Evolutionary conservation across 1,140 invertebrate genomes (phyloP).

Genomic region (Trichomalopsis sarcophagae): DNA sequence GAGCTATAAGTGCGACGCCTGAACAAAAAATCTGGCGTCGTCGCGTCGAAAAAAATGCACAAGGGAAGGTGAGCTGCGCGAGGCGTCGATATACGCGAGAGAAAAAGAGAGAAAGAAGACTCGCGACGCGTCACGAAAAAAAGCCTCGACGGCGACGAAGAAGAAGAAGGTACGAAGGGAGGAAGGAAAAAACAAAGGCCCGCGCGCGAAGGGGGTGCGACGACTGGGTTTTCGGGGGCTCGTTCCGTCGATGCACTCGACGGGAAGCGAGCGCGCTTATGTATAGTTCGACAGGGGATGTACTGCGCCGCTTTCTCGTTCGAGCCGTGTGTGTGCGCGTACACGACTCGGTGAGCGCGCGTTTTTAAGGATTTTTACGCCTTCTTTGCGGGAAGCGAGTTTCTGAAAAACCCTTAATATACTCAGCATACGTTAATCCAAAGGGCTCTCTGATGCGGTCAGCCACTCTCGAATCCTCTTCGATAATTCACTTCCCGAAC

Average conservation of each 20-base stretch:
- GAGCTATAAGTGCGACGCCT: conserved; percentile 17
- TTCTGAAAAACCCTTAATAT: too few species aligned
- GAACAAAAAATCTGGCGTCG: not conserved
- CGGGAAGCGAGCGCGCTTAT: not conserved
- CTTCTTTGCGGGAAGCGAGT: too few species aligned
- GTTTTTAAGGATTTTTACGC: too few species aligned
- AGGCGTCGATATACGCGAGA: conserved; percentile 48
- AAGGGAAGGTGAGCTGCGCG: not conserved
- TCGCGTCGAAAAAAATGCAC: not conserved
- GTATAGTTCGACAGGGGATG: not conserved
- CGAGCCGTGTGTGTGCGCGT: not conserved
- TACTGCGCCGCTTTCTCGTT: not conserved
- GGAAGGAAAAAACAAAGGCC: conserved; percentile 39
- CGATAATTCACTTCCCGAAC: not conserved
- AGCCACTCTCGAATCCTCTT: not conserved
- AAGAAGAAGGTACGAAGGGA: not conserved
- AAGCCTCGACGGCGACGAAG: not conserved
- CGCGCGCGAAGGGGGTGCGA: not conserved
- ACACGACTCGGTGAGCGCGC: not conserved
- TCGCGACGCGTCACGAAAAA: not conserved
- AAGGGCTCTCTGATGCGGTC: not conserved
- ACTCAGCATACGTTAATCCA: not conserved
- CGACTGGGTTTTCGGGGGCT: conserved; percentile 33
- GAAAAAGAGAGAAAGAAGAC: not conserved
- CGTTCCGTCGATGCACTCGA: conserved; percentile 42